Base-by-base conservation (phyloP, 2,113 vertebrate genomes). In the Rattus rattus region DNA sequence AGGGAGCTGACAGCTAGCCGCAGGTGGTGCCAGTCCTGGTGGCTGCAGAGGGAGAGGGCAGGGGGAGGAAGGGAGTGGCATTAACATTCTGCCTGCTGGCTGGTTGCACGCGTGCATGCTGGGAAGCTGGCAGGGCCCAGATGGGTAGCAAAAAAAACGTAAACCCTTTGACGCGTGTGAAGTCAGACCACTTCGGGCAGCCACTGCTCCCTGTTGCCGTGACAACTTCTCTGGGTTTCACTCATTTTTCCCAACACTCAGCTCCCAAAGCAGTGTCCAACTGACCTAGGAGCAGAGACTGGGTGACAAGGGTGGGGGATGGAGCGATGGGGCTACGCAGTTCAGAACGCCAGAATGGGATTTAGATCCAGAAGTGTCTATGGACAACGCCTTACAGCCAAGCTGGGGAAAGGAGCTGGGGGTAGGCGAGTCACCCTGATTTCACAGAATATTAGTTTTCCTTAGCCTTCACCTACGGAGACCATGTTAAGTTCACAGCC, bases 211-310 rank as follows among this genome's bases (percentile, higher is more conserved):
- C 69, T 80, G 97, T 98, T 98, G 96, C 97, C 96, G 20, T 96
- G 97, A 96, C 90, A 98, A 98, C 97, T 97, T 80, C 96, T 96
- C 77, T 89, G 77, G 77, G 22, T 96, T 70, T 88, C 33, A 73
- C 85, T 94, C 72, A 83, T 92, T 52, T 52, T 97, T 97, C 63
- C 69, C 86, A 84, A 26, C 56, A 87, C 59, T 72, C 33, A 52
- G 56, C 16, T 72, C 19, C 16, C 1, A 95, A 86, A 92, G 52
- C 91, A 43, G 76, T 56, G 52, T 69, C 96, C 88, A 94, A 70
- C 47, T 95, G 97, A 94, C 92, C 94, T 88, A 59, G 59, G 49
- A 61, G 67, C 63, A 73, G 67, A 92, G 54, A 73, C 84, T 54
- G 92, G 43, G 39, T 8, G 81, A 63, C 54, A 0, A 7, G 43